Conservation (phyloP, 2,888 invertebrate genomes). For the Drosophila atroscutellata region DNA sequence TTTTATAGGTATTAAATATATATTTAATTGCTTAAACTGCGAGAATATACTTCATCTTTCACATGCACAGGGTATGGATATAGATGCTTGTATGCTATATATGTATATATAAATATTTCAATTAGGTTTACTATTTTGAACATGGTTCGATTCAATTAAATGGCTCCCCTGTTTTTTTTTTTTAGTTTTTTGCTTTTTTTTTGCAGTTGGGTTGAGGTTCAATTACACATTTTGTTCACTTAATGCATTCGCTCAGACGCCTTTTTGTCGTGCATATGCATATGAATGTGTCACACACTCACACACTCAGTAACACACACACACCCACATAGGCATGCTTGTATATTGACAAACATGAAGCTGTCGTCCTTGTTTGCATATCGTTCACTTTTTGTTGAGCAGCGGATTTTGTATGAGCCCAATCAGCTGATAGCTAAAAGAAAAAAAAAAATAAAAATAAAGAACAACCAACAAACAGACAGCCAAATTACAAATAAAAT, state of each 20-base stretch:
- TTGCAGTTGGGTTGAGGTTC: constrained; percentile 3
- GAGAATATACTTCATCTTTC: background rate
- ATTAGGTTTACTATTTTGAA: constrained; percentile 2
- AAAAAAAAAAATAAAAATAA: background rate
- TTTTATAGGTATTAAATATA: background rate
- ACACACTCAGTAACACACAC: background rate
- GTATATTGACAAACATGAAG: constrained; percentile 1
- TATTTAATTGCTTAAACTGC: background rate
- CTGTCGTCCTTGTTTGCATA: constrained; percentile 16
- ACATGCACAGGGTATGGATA: background rate
- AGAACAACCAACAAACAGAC: background rate
- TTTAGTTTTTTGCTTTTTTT: background rate
- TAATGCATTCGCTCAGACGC: constrained; percentile 9
- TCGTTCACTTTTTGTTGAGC: constrained; percentile 29
- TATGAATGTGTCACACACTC: constrained; percentile 4
- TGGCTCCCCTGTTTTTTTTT: background rate
- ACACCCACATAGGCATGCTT: background rate
- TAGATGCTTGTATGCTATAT: background rate
- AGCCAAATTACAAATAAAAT: background rate
- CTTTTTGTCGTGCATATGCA: constrained; percentile 2
- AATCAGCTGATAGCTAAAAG: constrained; percentile 33
- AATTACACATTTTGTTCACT: constrained; percentile 12
- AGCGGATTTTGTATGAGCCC: constrained; percentile 32
- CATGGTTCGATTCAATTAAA: constrained; percentile 18
- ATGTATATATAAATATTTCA: constrained; percentile 5